Evolutionary conservation across 2,888 invertebrate genomes (phyloP).

Genomic region (Dexiosoma caninum): DNA sequence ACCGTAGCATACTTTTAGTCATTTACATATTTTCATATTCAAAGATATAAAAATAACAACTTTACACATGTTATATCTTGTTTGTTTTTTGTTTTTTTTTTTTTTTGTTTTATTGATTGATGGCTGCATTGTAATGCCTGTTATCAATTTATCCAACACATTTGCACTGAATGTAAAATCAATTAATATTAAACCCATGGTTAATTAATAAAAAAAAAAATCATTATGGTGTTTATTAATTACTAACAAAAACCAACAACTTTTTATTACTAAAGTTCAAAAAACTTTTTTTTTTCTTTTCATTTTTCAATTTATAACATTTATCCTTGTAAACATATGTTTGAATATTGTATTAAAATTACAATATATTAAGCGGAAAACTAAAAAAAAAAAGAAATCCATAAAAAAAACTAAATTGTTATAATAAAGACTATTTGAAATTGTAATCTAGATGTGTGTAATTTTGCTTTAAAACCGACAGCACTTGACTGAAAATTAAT

Average conservation of each 20-base stretch:
- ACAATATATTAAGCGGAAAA: no score
- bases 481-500: neutral
- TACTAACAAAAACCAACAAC: constrained; percentile 21
- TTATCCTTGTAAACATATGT: constrained; percentile 58
- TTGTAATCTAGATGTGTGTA: neutral
- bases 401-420: constrained; percentile 2
- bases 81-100: no score
- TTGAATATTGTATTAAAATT: constrained; percentile 56
- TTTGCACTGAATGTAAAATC: constrained; percentile 14
- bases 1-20: neutral
- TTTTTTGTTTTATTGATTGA: neutral
- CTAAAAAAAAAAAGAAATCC: no score
- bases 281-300: neutral
- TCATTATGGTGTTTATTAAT: constrained; percentile 31
- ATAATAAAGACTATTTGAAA: constrained; percentile 28
- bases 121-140: neutral
- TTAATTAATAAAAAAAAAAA: constrained; percentile 17
- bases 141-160: constrained; percentile 20
- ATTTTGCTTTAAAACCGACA: neutral
- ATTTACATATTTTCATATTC: neutral
- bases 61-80: neutral
- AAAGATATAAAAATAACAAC: neutral
- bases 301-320: constrained; percentile 38
- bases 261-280: constrained; percentile 1
- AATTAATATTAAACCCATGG: constrained; percentile 18